Evolutionary conservation across 2,888 invertebrate species (phyloP).

Genomic region (Amphipyra berbera): DNA sequence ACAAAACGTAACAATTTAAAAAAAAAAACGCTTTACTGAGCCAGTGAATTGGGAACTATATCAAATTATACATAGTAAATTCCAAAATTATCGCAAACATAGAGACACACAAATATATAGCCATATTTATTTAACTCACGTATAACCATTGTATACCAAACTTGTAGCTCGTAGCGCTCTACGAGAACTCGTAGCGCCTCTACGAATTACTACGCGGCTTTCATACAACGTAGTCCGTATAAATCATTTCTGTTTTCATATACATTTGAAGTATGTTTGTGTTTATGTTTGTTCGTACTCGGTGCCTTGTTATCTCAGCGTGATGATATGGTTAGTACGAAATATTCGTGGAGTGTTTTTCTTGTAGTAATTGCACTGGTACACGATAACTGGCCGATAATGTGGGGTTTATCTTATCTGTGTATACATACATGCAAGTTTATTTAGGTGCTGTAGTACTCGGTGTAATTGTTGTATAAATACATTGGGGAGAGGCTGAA

Average conservation of each 20-base stretch:
- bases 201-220: constrained; percentile 51
- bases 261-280: constrained; percentile 24
- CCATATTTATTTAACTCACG: constrained; percentile 31
- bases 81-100: too few species aligned
- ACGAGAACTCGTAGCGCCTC: constrained; percentile 53
- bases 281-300: constrained; percentile 19
- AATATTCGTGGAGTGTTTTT: constrained; percentile 62
- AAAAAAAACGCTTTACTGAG: too few species aligned
- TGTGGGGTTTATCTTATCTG: constrained; percentile 49
- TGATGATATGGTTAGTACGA: constrained; percentile 32
- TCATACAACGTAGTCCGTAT: constrained; percentile 22
- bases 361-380: constrained; percentile 63
- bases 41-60: too few species aligned
- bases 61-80: too few species aligned
- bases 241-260: constrained; percentile 18
- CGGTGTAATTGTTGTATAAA: constrained; percentile 50
- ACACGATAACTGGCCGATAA: constrained; percentile 53
- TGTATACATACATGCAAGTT: constrained; percentile 27
- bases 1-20: too few species aligned
- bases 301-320: constrained; percentile 30
- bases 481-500: constrained; percentile 19
- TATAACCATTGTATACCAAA: constrained; percentile 20
- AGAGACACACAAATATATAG: constrained; percentile 1
- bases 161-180: constrained; percentile 49
- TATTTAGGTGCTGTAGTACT: constrained; percentile 46